Conservation (phyloP, 2,888 invertebrate genomes). For the Buathra laborator region DNA sequence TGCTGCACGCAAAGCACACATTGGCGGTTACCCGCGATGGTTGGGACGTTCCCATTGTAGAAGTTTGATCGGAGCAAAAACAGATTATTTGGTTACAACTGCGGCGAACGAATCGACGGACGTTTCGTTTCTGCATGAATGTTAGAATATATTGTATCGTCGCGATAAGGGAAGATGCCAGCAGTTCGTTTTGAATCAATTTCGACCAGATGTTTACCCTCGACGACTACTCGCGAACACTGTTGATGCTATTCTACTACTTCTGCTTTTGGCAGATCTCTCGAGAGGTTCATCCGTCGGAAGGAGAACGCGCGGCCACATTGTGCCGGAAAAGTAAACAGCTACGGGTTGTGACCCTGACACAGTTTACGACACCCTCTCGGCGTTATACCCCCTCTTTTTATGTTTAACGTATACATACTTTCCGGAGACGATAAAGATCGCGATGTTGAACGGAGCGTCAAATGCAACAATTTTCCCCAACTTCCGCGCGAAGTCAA, state of each 20-base stretch:
- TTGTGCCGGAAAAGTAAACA: not conserved
- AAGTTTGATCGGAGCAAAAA: not conserved
- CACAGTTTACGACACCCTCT: not conserved
- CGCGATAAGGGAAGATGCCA: conserved; percentile 32
- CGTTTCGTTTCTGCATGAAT: not conserved
- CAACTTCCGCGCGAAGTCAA: not conserved
- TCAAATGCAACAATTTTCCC: not conserved
- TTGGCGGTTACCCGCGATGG: no score
- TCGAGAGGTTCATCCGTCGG: conserved; percentile 31
- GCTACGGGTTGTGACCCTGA: conserved; percentile 22
- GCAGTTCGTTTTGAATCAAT: conserved; percentile 41
- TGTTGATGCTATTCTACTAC: conserved; percentile 2
- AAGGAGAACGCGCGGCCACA: conserved; percentile 3
- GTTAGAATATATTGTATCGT: not conserved
- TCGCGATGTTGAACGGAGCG: not conserved
- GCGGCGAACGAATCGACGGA: not conserved
- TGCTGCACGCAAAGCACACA: no score
- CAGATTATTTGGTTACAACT: not conserved
- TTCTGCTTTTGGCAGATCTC: conserved; percentile 36
- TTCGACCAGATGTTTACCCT: conserved; percentile 54
- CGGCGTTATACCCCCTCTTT: not conserved
- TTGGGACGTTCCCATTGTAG: not conserved
- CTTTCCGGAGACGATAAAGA: not conserved
- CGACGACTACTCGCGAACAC: conserved; percentile 21
- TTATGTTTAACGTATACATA: not conserved